phyloP scores from a whole-genome alignment of 2,888 invertebrate species.

The Oxyteleia sp. region DNA sequence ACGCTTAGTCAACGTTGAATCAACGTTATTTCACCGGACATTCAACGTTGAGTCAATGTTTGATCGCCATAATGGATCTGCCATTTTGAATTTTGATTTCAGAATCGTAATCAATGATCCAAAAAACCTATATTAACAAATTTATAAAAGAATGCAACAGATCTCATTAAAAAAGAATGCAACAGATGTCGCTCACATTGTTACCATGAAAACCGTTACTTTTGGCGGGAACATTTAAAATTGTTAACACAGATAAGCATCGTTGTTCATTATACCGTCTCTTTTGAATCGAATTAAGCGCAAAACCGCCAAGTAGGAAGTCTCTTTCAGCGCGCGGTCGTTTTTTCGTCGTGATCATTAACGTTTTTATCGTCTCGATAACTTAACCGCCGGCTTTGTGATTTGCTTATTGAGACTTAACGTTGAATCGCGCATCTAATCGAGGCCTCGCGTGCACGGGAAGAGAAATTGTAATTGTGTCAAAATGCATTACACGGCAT shows the following conservation, averaged over 20 bases:
- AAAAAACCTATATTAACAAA: no score
- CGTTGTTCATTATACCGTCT: neutral
- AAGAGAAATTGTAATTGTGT: constrained; percentile 74
- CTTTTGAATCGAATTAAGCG: constrained; percentile 5
- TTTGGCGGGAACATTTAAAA: constrained; percentile 19
- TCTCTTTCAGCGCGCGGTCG: constrained; percentile 2
- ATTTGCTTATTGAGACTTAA: constrained; percentile 50
- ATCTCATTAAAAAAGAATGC: no score
- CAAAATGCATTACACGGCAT: constrained; percentile 75
- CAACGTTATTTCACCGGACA: no score
- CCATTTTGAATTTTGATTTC: no score
- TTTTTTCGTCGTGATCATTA: constrained; percentile 38
- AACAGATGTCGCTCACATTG: no score
- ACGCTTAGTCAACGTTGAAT: no score
- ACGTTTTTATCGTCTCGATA: constrained; percentile 46
- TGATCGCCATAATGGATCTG: no score
- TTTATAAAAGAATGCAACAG: no score
- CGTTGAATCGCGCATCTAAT: constrained; percentile 69
- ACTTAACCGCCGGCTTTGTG: constrained; percentile 43
- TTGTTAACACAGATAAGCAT: neutral
- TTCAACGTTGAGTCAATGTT: no score
- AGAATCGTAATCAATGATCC: no score
- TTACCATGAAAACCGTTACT: neutral
- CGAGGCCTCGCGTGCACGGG: constrained; percentile 53
- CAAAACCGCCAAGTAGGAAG: constrained; percentile 39